Conservation (phyloP, 2,797 vertebrate genomes). For the Okamejei kenojei region DNA sequence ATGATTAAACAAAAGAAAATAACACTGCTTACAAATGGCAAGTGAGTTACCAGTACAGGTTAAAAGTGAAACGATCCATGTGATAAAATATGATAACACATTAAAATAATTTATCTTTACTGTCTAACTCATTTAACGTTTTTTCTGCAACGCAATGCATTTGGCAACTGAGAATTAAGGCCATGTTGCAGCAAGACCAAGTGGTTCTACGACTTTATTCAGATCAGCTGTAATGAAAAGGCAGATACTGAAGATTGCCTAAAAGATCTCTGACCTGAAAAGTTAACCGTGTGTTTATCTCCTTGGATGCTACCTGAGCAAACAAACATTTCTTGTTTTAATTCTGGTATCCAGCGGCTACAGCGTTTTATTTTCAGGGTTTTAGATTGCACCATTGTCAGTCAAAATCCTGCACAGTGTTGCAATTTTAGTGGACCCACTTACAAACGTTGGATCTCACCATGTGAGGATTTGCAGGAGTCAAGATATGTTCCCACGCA, state of each 20-base stretch:
- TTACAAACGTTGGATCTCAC: background rate
- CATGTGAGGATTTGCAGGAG: background rate
- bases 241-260: background rate
- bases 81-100: background rate
- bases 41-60: background rate
- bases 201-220: background rate
- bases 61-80: background rate
- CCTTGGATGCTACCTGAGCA: no score
- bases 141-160: background rate
- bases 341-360: no score
- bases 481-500: background rate
- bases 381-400: background rate
- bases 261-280: background rate
- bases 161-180: background rate
- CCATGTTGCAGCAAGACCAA: background rate
- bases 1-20: background rate
- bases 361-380: no score
- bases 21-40: background rate
- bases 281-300: no score
- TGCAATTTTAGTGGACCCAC: background rate
- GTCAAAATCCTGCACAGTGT: background rate
- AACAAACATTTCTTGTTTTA: no score
- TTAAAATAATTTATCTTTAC: background rate
- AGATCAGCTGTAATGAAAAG: background rate
- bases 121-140: background rate